phyloP scores from a whole-genome alignment of 2,797 vertebrate genomes.

The Scomberomorus guttatus region DNA sequence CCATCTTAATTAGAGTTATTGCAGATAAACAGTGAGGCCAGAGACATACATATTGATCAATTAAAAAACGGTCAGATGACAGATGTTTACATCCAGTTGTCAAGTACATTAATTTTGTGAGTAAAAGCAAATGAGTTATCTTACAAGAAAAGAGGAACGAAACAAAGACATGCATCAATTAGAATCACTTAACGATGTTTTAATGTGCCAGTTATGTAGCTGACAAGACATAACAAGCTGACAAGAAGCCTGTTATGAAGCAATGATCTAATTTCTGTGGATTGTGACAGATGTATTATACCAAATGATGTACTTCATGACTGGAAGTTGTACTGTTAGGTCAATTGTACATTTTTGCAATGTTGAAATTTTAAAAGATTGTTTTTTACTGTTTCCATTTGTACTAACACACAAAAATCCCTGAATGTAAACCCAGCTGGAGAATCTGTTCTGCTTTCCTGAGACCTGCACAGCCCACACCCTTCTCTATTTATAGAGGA shows the following conservation, averaged over 20 bases:
- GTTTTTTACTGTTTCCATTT: background rate
- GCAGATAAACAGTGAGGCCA: constrained; percentile 22
- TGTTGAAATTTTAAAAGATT: background rate
- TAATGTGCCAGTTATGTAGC: background rate
- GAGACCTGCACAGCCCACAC: background rate
- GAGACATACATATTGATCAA: constrained; percentile 19
- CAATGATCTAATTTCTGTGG: background rate
- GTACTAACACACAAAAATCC: background rate
- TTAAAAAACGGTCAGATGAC: background rate
- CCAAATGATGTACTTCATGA: background rate
- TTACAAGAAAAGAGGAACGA: background rate
- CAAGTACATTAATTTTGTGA: background rate
- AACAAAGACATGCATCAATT: background rate
- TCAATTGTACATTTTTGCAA: background rate
- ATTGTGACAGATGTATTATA: background rate
- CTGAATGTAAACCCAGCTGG: background rate
- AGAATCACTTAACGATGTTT: background rate
- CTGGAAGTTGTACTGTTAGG: background rate
- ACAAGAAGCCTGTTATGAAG: background rate
- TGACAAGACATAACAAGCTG: background rate
- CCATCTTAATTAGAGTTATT: constrained; percentile 50
- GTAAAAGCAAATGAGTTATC: background rate
- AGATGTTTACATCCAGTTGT: background rate
- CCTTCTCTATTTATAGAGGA: background rate
- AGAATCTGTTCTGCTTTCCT: background rate